Evolutionary conservation across 1,140 invertebrate species (phyloP).

Genomic region (Wasmannia auropunctata): DNA sequence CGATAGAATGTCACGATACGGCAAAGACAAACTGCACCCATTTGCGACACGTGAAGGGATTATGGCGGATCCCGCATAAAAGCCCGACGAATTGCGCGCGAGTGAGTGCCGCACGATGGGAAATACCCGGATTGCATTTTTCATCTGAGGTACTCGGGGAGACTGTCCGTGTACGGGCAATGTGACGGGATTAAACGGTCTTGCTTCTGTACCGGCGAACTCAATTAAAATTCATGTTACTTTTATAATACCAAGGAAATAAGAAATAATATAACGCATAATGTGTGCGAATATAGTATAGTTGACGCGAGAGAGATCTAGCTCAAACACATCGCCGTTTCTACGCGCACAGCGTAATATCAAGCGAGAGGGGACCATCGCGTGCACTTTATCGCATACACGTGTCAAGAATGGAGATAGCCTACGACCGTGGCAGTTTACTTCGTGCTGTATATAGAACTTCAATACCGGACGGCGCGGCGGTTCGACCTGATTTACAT

Average conservation of each 20-base stretch:
- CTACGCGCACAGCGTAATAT: conserved; percentile 12
- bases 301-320: neutral
- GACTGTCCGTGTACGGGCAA: neutral
- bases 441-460: conserved; percentile 50
- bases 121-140: conserved; percentile 41
- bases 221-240: neutral
- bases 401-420: conserved; percentile 66
- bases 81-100: conserved; percentile 24
- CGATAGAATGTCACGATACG: conserved; percentile 29
- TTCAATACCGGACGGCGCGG: conserved; percentile 49
- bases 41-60: conserved; percentile 61
- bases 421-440: neutral
- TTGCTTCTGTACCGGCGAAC: neutral
- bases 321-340: neutral
- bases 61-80: conserved; percentile 47
- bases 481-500: conserved; percentile 62
- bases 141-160: neutral
- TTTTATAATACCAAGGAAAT: neutral
- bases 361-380: conserved; percentile 30
- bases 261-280: neutral
- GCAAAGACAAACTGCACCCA: conserved; percentile 48
- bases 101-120: neutral
- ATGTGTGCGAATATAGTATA: neutral
- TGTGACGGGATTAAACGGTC: neutral
- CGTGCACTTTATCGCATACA: conserved; percentile 56